Conservation (phyloP, 2,797 vertebrate genomes). For the Microcaecilia unicolor region DNA sequence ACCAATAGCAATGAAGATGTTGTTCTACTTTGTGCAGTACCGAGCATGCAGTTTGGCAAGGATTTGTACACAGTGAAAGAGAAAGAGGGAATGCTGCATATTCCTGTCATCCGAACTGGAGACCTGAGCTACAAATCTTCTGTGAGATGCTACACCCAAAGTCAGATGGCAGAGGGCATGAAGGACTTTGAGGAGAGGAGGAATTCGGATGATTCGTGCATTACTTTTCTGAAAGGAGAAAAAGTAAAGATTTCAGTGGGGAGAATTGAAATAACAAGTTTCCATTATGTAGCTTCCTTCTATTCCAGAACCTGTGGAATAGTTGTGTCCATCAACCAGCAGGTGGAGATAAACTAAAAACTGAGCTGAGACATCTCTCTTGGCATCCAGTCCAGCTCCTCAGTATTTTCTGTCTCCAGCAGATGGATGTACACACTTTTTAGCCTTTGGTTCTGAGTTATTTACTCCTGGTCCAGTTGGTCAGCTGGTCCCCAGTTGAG, state of each 20-base stretch:
- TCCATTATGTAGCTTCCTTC: too few relatives aligned
- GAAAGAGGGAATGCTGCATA: slow-evolving; percentile 66
- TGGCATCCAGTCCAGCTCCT: too few relatives aligned
- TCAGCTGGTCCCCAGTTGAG: too few relatives aligned
- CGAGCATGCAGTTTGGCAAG: slow-evolving; percentile 94
- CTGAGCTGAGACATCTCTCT: too few relatives aligned
- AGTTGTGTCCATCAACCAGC: too few relatives aligned
- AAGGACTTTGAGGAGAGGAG: slow-evolving; percentile 85
- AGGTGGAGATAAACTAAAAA: too few relatives aligned
- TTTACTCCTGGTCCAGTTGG: too few relatives aligned
- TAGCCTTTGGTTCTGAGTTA: too few relatives aligned
- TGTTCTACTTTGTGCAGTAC: slow-evolving; percentile 56
- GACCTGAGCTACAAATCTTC: slow-evolving; percentile 88
- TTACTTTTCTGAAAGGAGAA: slow-evolving; percentile 86
- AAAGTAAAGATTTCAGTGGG: slow-evolving; percentile 52
- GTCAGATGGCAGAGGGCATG: slow-evolving; percentile 74
- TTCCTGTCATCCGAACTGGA: slow-evolving; percentile 74
- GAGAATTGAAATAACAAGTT: too few relatives aligned
- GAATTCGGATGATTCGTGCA: slow-evolving; percentile 73
- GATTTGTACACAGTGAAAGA: slow-evolving; percentile 71
- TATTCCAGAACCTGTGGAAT: too few relatives aligned
- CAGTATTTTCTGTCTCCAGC: too few relatives aligned
- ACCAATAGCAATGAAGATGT: neutral
- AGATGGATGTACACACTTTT: too few relatives aligned
- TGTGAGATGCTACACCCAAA: slow-evolving; percentile 80